Percentiles rank a stretch among this genome's conserved stretches.
Conservation (phyloP, 2,113 vertebrate genomes). For the Ammodytes marinus region DNA sequence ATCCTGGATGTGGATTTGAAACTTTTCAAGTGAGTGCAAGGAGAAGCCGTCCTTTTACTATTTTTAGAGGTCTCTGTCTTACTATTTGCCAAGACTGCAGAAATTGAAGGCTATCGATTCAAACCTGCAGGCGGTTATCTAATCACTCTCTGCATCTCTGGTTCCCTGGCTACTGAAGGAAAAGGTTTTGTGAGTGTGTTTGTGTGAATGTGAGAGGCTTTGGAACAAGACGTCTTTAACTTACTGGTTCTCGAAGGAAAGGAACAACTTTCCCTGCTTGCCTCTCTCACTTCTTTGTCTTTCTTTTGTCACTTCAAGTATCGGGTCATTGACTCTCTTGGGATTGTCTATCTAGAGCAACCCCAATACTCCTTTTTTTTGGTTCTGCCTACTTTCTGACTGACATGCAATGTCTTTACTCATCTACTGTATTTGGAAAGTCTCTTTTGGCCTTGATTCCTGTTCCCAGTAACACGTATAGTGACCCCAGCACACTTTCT, state of each 20-base stretch:
- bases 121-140: constrained; percentile 11
- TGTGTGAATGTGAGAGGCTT: background rate
- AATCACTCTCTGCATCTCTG: constrained; percentile 28
- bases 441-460: constrained; percentile 23
- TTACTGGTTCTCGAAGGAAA: constrained; percentile 42
- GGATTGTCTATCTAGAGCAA: constrained; percentile 80
- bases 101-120: constrained; percentile 37
- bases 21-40: background rate
- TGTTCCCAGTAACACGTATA: constrained; percentile 14
- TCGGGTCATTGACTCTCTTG: constrained; percentile 79
- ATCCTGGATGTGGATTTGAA: constrained; percentile 21
- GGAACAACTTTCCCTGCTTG: constrained; percentile 27
- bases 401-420: constrained; percentile 52
- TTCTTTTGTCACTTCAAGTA: constrained; percentile 52
- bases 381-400: constrained; percentile 64
- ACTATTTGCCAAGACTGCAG: constrained; percentile 14
- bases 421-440: constrained; percentile 47
- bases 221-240: constrained; percentile 47
- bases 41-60: constrained; percentile 31
- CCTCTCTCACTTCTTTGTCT: constrained; percentile 41
- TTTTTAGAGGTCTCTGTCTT: constrained; percentile 46
- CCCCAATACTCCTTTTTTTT: constrained; percentile 70
- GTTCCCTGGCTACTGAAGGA: constrained; percentile 6
- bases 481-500: background rate
- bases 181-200: constrained; percentile 11